Conservation (phyloP, 2,888 invertebrate genomes). For the Shargacucullia verbasci region DNA sequence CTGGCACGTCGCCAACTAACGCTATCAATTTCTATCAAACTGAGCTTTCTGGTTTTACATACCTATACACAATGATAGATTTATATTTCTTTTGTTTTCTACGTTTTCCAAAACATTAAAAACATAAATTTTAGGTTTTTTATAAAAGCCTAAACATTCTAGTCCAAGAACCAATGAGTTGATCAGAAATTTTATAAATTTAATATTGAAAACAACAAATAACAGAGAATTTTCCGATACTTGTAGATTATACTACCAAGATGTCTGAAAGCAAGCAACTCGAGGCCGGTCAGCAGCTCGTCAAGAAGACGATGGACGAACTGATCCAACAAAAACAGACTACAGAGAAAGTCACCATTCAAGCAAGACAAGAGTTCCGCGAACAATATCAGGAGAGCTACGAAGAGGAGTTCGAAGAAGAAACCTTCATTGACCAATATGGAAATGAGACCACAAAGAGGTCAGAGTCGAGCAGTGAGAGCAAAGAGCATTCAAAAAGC, state of each 20-base stretch:
- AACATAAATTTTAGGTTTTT: slow-evolving; percentile 17
- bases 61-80: slow-evolving; percentile 60
- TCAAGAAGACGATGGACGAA: slow-evolving; percentile 85
- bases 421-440: slow-evolving; percentile 81
- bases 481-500: slow-evolving; percentile 84
- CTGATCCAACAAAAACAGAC: slow-evolving; percentile 80
- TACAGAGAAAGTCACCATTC: slow-evolving; percentile 80
- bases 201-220: slow-evolving; percentile 15
- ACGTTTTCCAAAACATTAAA: slow-evolving; percentile 42
- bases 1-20: slow-evolving; percentile 76
- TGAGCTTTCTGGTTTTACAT: slow-evolving; percentile 69
- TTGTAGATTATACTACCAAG: slow-evolving; percentile 67
- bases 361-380: slow-evolving; percentile 86
- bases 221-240: slow-evolving; percentile 48
- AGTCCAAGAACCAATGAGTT: slow-evolving; percentile 12
- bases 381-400: slow-evolving; percentile 85
- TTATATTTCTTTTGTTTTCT: slow-evolving; percentile 61
- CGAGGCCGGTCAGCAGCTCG: slow-evolving; percentile 83
- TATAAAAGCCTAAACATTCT: slow-evolving; percentile 25
- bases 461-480: slow-evolving; percentile 84
- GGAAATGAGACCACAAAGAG: slow-evolving; percentile 85
- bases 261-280: slow-evolving; percentile 83
- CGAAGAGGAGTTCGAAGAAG: slow-evolving; percentile 86
- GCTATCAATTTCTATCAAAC: slow-evolving; percentile 81
- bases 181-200: slow-evolving; percentile 6